Conservation (phyloP, 2,888 invertebrate species). For the Sminthurides aquaticus region DNA sequence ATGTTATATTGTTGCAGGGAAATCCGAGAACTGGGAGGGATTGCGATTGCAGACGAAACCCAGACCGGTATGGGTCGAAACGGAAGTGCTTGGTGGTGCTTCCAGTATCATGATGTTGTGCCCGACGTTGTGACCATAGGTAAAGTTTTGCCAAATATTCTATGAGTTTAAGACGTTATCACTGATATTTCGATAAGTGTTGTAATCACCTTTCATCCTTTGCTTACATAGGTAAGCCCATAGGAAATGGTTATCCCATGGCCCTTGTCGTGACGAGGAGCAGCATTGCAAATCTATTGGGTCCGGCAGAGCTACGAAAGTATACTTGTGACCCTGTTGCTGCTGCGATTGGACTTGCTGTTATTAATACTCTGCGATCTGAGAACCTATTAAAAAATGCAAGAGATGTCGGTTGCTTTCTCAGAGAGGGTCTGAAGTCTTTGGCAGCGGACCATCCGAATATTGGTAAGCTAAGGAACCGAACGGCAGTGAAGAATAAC, state of each 20-base stretch:
- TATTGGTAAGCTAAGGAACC: slow-evolving; percentile 45
- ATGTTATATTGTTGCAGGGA: slow-evolving; percentile 47
- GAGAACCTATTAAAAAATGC: slow-evolving; percentile 49
- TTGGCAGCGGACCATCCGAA: slow-evolving; percentile 45
- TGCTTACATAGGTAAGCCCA: slow-evolving; percentile 47
- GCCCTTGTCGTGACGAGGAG: slow-evolving; percentile 54
- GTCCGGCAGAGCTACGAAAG: slow-evolving; percentile 3
- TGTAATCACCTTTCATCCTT: not conserved
- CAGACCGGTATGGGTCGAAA: slow-evolving; percentile 55
- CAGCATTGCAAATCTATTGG: slow-evolving; percentile 50
- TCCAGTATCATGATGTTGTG: slow-evolving; percentile 48
- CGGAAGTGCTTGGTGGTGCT: slow-evolving; percentile 56
- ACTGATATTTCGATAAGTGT: no score
- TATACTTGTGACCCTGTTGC: slow-evolving; percentile 55
- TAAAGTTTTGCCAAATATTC: no score
- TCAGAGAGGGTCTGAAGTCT: slow-evolving; percentile 49
- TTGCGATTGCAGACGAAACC: slow-evolving; percentile 56
- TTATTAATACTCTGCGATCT: slow-evolving; percentile 52
- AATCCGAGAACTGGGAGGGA: slow-evolving; percentile 51
- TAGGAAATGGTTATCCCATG: slow-evolving; percentile 56
- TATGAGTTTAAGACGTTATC: not conserved
- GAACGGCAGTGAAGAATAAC: not conserved
- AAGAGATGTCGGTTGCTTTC: slow-evolving; percentile 50
- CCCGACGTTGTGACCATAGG: slow-evolving; percentile 53
- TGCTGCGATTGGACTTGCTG: slow-evolving; percentile 53